Evolutionary conservation across 2,888 invertebrate species (phyloP).

Genomic region (Epirrita christyi): DNA sequence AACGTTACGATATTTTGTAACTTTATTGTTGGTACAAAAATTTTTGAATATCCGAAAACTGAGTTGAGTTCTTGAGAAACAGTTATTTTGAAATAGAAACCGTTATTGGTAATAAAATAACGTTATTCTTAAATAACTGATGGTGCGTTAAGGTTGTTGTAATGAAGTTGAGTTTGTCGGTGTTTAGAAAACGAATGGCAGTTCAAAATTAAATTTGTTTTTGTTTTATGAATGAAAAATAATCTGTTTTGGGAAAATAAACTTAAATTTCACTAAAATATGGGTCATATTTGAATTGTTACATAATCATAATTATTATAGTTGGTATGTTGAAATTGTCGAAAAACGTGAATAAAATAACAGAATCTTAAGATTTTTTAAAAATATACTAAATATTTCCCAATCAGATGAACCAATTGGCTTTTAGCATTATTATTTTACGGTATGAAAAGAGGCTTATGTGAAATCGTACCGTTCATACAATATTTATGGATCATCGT

Average conservation of each 20-base stretch:
- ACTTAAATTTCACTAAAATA: background rate
- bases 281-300: background rate
- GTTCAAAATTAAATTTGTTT: conserved; percentile 27
- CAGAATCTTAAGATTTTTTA: too few relatives aligned
- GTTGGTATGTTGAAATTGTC: too few relatives aligned
- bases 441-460: conserved; percentile 47
- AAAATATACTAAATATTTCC: conserved; percentile 40
- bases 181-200: conserved; percentile 55
- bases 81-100: too few relatives aligned
- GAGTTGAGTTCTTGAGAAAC: too few relatives aligned
- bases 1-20: too few relatives aligned
- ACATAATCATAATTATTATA: too few relatives aligned
- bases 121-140: background rate
- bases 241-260: conserved; percentile 28
- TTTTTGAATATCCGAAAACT: too few relatives aligned
- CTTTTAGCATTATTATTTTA: conserved; percentile 50
- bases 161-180: conserved; percentile 41
- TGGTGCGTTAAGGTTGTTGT: conserved; percentile 42
- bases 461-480: conserved; percentile 43
- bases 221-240: conserved; percentile 19
- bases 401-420: conserved; percentile 48
- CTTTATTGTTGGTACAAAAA: too few relatives aligned
- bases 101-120: background rate
- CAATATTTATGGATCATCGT: conserved; percentile 34
- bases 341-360: too few relatives aligned